Conservation (phyloP, 64 coral and sea anemone species). For the Exaiptasia diaphana region DNA sequence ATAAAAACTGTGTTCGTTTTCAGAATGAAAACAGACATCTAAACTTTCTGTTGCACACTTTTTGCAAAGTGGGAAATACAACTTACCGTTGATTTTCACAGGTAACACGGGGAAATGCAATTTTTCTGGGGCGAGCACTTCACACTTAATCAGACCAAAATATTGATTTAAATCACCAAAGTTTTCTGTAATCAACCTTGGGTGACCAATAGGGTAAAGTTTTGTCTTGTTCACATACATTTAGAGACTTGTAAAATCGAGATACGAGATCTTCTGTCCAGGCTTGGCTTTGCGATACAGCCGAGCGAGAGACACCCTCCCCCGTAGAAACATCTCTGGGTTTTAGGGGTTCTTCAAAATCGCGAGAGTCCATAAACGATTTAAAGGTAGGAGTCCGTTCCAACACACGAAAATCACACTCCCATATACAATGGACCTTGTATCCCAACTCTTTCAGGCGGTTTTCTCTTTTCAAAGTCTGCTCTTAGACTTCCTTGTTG, state of each 20-base stretch:
- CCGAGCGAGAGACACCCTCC: too few relatives aligned
- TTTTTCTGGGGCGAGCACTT: neutral
- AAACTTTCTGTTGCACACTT: neutral
- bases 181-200: neutral
- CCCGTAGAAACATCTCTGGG: too few relatives aligned
- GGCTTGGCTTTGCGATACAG: too few relatives aligned
- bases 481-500: too few relatives aligned
- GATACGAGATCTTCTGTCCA: neutral
- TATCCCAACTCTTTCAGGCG: too few relatives aligned
- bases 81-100: neutral
- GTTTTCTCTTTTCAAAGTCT: too few relatives aligned
- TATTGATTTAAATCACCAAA: neutral
- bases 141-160: neutral
- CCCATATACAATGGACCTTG: too few relatives aligned
- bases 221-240: neutral
- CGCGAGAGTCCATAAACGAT: too few relatives aligned
- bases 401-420: too few relatives aligned
- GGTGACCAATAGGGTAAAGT: neutral
- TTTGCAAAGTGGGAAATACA: constrained; percentile 4
- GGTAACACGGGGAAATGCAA: constrained; percentile 10
- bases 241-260: neutral
- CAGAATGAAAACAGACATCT: neutral
- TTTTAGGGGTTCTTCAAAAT: too few relatives aligned
- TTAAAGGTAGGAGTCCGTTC: too few relatives aligned
- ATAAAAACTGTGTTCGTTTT: neutral